Conservation (phyloP, 2,113 vertebrate genomes). For the Hassar affinis region DNA sequence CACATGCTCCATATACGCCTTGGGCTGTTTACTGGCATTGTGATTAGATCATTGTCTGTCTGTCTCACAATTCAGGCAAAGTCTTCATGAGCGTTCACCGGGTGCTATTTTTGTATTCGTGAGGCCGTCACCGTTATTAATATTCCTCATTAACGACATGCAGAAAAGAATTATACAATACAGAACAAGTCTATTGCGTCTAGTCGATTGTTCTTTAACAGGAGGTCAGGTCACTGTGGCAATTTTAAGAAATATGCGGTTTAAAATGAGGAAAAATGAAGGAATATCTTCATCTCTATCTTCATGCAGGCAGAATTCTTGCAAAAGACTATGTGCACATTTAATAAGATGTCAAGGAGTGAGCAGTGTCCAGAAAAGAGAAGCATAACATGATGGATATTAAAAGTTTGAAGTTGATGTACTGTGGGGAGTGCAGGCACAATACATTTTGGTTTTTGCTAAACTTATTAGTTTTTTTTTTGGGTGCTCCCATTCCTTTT, state of each 20-base stretch:
- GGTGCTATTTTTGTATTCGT: conserved; percentile 35
- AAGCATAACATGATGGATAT: neutral
- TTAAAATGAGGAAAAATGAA: neutral
- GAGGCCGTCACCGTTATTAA: neutral
- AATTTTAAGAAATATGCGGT: neutral
- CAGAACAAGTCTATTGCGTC: neutral
- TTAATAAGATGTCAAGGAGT: neutral
- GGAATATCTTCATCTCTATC: neutral
- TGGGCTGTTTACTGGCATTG: neutral
- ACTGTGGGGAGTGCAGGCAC: too few relatives aligned
- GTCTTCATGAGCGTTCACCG: neutral
- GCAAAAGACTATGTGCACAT: neutral
- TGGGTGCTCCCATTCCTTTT: too few relatives aligned
- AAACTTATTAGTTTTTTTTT: too few relatives aligned
- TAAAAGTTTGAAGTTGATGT: neutral
- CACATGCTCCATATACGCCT: neutral
- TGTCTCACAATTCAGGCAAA: conserved; percentile 10
- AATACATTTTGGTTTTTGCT: too few relatives aligned
- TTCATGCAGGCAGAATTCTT: neutral
- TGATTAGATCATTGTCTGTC: neutral
- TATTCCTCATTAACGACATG: conserved; percentile 15
- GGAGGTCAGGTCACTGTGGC: neutral
- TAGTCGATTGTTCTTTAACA: neutral
- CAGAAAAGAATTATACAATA: too few relatives aligned
- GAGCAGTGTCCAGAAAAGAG: neutral